Conservation (phyloP, 2,797 vertebrate species). For the Anguilla anguilla region DNA sequence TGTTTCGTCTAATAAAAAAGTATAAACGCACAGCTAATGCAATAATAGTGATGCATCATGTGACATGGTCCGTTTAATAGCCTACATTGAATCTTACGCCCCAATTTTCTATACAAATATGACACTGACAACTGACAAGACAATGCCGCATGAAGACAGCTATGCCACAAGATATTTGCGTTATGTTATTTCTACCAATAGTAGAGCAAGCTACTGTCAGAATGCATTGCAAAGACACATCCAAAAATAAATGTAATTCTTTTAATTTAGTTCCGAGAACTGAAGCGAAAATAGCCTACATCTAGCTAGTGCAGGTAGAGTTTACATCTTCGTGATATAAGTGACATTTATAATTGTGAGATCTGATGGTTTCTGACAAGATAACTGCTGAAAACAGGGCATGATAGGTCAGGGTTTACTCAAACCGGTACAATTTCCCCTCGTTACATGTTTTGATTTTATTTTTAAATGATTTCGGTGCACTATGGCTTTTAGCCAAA, state of each 20-base stretch:
- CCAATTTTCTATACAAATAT: neutral
- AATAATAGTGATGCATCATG: neutral
- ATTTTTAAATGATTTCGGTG: neutral
- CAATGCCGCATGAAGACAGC: slow-evolving; percentile 56
- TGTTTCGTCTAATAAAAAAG: neutral
- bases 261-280: slow-evolving; percentile 23
- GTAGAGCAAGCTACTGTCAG: slow-evolving; percentile 18
- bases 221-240: neutral
- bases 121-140: slow-evolving; percentile 46
- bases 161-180: slow-evolving; percentile 50
- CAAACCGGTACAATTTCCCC: neutral
- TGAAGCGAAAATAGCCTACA: neutral
- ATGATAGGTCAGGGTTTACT: neutral
- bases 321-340: neutral
- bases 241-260: slow-evolving; percentile 21
- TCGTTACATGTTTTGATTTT: neutral
- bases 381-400: neutral
- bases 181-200: slow-evolving; percentile 37
- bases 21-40: neutral
- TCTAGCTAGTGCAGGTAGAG: neutral
- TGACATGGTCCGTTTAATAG: neutral
- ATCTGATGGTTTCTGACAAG: neutral
- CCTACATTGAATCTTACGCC: neutral
- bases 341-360: neutral
- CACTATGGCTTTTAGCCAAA: neutral